These are phyloP conservation scores for Iselma pallidipennis DNA, from an alignment of 2,888 invertebrate species.

Conservation along the genomic window DNA sequence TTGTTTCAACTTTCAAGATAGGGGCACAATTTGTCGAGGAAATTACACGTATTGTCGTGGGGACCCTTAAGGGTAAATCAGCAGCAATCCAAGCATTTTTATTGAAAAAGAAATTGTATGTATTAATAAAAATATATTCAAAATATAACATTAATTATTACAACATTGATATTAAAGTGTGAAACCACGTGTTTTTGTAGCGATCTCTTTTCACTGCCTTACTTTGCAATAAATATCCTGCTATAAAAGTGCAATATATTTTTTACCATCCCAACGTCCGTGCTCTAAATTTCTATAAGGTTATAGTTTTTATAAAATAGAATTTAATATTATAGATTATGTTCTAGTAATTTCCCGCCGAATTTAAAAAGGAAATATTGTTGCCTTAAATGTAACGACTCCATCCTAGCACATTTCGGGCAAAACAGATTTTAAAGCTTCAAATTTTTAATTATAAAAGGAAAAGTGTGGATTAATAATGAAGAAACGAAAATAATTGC, in stretches of 20 bases:
- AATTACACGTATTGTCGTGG: too few relatives aligned
- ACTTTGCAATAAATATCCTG: conserved; percentile 6
- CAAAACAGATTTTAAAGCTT: neutral
- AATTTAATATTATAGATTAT: neutral
- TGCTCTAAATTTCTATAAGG: conserved; percentile 4
- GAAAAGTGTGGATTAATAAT: too few relatives aligned
- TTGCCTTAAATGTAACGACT: neutral
- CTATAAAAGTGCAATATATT: conserved; percentile 8
- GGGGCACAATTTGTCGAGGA: too few relatives aligned
- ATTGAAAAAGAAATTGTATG: too few relatives aligned
- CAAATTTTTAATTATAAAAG: neutral
- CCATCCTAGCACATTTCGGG: neutral
- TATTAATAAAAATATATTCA: too few relatives aligned
- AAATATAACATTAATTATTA: too few relatives aligned
- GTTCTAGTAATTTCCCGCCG: neutral
- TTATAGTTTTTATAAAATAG: conserved; percentile 3
- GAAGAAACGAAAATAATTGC: too few relatives aligned
- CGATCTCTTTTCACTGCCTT: conserved; percentile 1
- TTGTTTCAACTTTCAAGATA: too few relatives aligned
- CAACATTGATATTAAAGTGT: neutral
- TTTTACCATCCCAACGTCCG: conserved; percentile 5
- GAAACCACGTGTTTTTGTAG: conserved; percentile 4
- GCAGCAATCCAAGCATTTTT: too few relatives aligned
- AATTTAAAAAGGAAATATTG: neutral
- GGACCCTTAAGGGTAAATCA: too few relatives aligned